Evolutionary conservation across 2,797 vertebrate genomes (phyloP).

Genomic region (Avahi laniger): DNA sequence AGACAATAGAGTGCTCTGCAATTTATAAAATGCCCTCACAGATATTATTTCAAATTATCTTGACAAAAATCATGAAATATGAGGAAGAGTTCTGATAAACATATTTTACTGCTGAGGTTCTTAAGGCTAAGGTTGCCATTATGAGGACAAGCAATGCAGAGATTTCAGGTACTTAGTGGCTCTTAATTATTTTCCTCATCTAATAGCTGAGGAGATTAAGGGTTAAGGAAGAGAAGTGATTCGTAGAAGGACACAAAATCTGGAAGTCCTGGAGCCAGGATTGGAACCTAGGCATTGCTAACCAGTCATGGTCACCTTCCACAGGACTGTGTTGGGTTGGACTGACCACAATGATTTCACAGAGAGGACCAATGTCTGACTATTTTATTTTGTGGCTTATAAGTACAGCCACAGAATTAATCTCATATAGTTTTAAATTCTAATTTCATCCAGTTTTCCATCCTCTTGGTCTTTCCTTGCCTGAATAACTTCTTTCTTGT

Average conservation of each 20-base stretch:
- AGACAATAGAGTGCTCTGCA: background rate
- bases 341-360: background rate
- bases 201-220: background rate
- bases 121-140: background rate
- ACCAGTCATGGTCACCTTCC: background rate
- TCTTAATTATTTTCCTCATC: background rate
- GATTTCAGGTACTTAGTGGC: background rate
- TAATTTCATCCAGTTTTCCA: background rate
- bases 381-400: background rate
- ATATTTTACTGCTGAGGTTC: background rate
- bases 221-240: background rate
- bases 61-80: background rate
- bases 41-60: background rate
- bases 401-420: background rate
- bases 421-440: background rate
- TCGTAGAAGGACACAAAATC: background rate
- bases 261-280: background rate
- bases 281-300: background rate
- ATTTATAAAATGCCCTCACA: background rate
- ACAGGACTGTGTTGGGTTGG: background rate
- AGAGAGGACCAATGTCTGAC: background rate
- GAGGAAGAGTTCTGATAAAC: background rate
- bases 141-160: background rate
- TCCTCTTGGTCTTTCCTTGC: background rate
- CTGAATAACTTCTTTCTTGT: background rate